Percentiles rank a stretch among this genome's conserved stretches.
These are phyloP conservation scores for Alsophila aescularia DNA, from an alignment of 2,888 invertebrate genomes.

Conservation along the genomic window DNA sequence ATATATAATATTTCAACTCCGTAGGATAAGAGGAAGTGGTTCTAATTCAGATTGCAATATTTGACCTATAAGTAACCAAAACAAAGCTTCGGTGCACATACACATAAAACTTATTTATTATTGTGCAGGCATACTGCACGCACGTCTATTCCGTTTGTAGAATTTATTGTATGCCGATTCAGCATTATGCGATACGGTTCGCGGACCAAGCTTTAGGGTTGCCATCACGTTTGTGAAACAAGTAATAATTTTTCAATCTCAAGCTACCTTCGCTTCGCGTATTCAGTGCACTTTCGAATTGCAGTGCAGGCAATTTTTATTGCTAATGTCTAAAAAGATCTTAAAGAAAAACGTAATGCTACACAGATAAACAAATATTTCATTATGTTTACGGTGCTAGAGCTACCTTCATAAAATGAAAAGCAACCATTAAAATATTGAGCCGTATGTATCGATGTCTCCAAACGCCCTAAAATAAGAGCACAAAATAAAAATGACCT, in stretches of 20 bases:
- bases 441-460: neutral
- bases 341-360: too few relatives aligned
- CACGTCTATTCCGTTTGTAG: constrained; percentile 73
- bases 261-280: neutral
- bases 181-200: constrained; percentile 63
- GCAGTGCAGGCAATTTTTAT: too few relatives aligned
- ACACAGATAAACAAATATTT: too few relatives aligned
- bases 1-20: too few relatives aligned
- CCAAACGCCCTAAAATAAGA: too few relatives aligned
- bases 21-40: too few relatives aligned
- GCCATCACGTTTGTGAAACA: neutral
- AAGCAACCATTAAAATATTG: too few relatives aligned
- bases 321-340: too few relatives aligned
- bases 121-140: constrained; percentile 66
- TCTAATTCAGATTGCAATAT: too few relatives aligned
- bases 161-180: constrained; percentile 77
- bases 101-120: constrained; percentile 78
- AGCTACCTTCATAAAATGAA: too few relatives aligned
- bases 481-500: neutral
- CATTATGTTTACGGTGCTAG: too few relatives aligned
- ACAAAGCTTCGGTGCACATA: constrained; percentile 54
- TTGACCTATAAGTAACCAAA: constrained; percentile 57
- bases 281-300: too few relatives aligned
- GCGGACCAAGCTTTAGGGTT: constrained; percentile 42
- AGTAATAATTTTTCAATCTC: neutral